phyloP scores from a whole-genome alignment of 1,140 invertebrate species.

The Drosophila pruinosa region DNA sequence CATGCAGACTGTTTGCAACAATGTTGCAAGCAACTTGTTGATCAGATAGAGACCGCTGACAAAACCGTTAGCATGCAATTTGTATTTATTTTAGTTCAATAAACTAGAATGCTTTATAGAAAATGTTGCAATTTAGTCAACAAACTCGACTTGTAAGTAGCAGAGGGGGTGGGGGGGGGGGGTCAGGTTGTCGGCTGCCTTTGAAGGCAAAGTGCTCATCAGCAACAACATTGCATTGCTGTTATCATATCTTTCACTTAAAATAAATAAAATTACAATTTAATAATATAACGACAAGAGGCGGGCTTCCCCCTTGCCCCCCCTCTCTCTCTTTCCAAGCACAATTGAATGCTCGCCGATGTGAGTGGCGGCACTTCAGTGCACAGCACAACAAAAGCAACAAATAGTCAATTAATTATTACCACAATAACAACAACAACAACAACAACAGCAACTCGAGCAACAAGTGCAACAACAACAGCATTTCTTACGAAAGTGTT shows the following conservation, averaged over 20 bases:
- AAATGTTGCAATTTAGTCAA: slow-evolving; percentile 61
- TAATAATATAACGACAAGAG: slow-evolving; percentile 68
- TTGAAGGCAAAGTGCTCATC: slow-evolving; percentile 44
- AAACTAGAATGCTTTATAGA: slow-evolving; percentile 69
- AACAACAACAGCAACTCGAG: slow-evolving; percentile 15
- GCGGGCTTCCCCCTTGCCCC: background rate
- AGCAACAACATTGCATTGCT: slow-evolving; percentile 23
- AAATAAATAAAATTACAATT: slow-evolving; percentile 80
- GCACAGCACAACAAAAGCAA: slow-evolving; percentile 63
- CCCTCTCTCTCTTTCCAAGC: background rate
- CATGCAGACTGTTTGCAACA: slow-evolving; percentile 49
- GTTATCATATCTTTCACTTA: slow-evolving; percentile 79
- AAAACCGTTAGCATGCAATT: slow-evolving; percentile 52
- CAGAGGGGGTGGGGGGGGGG: slow-evolving; percentile 9
- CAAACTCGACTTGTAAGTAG: slow-evolving; percentile 9
- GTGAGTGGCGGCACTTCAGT: slow-evolving; percentile 59
- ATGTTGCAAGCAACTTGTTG: slow-evolving; percentile 67
- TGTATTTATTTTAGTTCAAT: slow-evolving; percentile 67
- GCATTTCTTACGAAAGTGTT: slow-evolving; percentile 76
- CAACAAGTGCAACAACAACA: slow-evolving; percentile 35
- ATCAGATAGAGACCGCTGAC: slow-evolving; percentile 8
- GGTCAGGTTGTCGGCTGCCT: slow-evolving; percentile 44
- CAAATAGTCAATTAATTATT: slow-evolving; percentile 81
- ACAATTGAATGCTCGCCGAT: background rate
- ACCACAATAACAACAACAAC: slow-evolving; percentile 52